Percentiles rank a stretch among this genome's conserved stretches.
Evolutionary conservation across 1,140 invertebrate species (phyloP).

Genomic region (Drosophila rufa): DNA sequence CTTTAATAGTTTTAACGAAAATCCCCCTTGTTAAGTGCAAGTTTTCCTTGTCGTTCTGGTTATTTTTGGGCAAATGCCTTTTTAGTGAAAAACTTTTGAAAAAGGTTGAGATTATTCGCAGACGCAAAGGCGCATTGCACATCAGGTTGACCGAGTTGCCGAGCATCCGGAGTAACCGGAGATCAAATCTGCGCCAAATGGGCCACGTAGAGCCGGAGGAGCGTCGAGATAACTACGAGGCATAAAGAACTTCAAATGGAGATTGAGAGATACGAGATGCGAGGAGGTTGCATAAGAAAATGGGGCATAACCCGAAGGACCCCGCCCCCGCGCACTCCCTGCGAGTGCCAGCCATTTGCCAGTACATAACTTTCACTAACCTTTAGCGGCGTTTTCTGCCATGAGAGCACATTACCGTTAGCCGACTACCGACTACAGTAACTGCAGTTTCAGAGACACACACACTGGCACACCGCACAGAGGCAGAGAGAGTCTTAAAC

Average conservation of each 20-base stretch:
- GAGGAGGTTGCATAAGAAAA: conserved; percentile 32
- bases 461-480: conserved; percentile 8
- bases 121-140: conserved; percentile 20
- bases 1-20: no score
- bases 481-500: conserved; percentile 21
- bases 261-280: conserved; percentile 62
- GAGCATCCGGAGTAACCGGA: conserved; percentile 10
- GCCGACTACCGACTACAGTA: conserved; percentile 22
- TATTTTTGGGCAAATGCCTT: neutral
- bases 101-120: conserved; percentile 20
- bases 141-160: conserved; percentile 37
- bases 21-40: no score
- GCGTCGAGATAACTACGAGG: conserved; percentile 23
- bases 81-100: conserved; percentile 9
- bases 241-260: conserved; percentile 60
- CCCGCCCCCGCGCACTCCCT: neutral
- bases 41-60: no score
- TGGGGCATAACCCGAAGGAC: conserved; percentile 29
- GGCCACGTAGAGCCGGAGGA: conserved; percentile 15
- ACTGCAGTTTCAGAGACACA: conserved; percentile 45
- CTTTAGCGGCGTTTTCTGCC: conserved; percentile 52
- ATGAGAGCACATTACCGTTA: conserved; percentile 59
- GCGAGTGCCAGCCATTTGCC: conserved; percentile 40
- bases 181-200: conserved; percentile 45
- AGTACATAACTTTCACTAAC: conserved; percentile 66